Percentiles rank a stretch among this genome's conserved stretches.
phyloP scores from a whole-genome alignment of 2,797 vertebrate genomes.

The Gallinago stenura region DNA sequence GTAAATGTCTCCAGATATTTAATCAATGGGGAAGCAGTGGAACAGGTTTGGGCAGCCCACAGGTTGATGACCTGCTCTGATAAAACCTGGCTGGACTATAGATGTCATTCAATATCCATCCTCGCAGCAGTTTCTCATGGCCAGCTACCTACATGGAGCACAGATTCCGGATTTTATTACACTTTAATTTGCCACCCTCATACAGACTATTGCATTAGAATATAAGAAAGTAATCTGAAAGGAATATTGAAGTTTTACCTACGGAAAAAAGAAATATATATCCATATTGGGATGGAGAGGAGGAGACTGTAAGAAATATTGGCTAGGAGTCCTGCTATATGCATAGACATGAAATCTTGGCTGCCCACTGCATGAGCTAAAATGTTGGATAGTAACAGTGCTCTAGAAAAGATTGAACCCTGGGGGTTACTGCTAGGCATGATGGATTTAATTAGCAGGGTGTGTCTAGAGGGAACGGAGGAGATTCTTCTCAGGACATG shows the following conservation, averaged over 20 bases:
- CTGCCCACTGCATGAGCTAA: conserved; percentile 61
- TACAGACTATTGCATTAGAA: background rate
- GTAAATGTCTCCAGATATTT: conserved; percentile 6
- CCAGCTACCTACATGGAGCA: background rate
- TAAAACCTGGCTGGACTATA: conserved; percentile 31
- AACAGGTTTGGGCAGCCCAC: conserved; percentile 35
- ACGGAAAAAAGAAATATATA: background rate
- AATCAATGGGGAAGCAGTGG: conserved; percentile 52
- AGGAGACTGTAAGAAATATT: conserved; percentile 11
- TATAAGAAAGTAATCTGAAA: background rate
- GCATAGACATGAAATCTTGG: conserved; percentile 68
- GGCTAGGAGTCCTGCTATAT: conserved; percentile 33
- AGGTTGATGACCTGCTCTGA: conserved; percentile 26
- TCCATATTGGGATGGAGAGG: background rate
- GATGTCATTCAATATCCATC: conserved; percentile 28
- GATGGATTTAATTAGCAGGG: conserved; percentile 68
- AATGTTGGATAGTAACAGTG: conserved; percentile 51
- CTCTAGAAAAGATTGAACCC: conserved; percentile 66
- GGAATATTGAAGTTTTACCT: background rate
- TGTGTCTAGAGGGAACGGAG: conserved; percentile 58
- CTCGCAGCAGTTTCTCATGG: conserved; percentile 19
- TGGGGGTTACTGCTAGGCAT: conserved; percentile 50
- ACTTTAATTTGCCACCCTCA: background rate
- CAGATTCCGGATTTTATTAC: conserved; percentile 11
- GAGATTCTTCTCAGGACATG: conserved; percentile 58